Evolutionary conservation across 2,888 invertebrate genomes (phyloP), one percentile per base, ranked within the genome.

Genomic region (Meteorus colon): DNA sequence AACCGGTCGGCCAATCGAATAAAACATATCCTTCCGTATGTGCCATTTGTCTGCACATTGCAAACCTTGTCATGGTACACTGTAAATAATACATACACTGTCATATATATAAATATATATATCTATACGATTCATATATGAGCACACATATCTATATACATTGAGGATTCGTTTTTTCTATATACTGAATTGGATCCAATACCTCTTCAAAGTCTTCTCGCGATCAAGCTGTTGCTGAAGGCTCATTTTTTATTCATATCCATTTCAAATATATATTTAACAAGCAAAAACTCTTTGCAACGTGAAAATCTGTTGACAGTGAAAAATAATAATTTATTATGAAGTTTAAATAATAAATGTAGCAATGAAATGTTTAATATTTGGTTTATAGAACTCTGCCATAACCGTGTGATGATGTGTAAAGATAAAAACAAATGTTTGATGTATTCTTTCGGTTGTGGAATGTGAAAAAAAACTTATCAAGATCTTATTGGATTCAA

Each of bases 1-100:
- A 85, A 85, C 84, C 85, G 82, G 85, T 84, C 81, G 81, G 80
- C 69, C 16, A 71, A 79, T 79, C 81, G 63, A 84, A 83, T 82
- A 82, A 84, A 84, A 81, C 76, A 79, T 73, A 65, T 63, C 73
- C 69, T 78, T 45, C 51, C 68, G 73, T 78, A 76, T 71, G 62
- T 67, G 66, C 73, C 70, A 80, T 81, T 79, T 78, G 81, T 79
- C 79, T 84, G 77, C 90, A 55, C 84, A 63, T 75, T 60, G 63
- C 60, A 67, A 71, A 41, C 34, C 29, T 41, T 37, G 45, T 45
- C 19, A 48, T 62, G 62, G 24, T 37, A 34, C 34, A 34, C 63
- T 63, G 10, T n/a, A 34, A 65, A 48, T 48, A 24, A 68, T 48
- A 29, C 29, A 29, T 51, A 48, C 16, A 48, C 10, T 41, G 19